Percentiles rank a stretch among this genome's conserved stretches.
These are phyloP conservation scores for Clupea harengus DNA, from an alignment of 2,113 vertebrate species.

Conservation along the genomic window DNA sequence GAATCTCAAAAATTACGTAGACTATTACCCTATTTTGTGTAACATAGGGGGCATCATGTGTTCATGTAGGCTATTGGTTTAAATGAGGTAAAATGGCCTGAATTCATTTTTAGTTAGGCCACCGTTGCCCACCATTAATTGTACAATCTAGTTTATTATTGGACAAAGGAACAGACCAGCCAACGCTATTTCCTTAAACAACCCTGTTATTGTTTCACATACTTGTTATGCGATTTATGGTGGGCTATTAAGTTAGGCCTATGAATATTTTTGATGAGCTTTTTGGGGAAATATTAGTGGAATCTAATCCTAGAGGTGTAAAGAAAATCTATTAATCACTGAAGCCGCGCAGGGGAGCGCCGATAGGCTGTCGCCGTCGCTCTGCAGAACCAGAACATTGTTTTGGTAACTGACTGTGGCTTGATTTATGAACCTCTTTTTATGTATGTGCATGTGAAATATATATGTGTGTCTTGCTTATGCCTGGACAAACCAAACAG, in stretches of 20 bases:
- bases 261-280: neutral
- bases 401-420: neutral
- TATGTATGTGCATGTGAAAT: neutral
- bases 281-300: neutral
- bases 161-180: neutral
- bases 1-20: neutral
- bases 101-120: constrained; percentile 5
- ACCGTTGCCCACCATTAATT: neutral
- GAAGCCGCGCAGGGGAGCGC: constrained; percentile 43
- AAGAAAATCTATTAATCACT: constrained; percentile 55
- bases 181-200: neutral
- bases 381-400: neutral
- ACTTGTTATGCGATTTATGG: neutral
- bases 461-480: neutral
- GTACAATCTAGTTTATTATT: neutral
- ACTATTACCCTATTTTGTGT: neutral
- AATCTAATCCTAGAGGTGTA: neutral
- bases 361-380: constrained; percentile 4
- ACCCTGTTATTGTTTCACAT: neutral
- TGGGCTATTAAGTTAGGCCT: neutral
- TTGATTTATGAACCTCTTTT: neutral
- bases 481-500: neutral
- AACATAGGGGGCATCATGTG: neutral
- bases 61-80: neutral
- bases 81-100: constrained; percentile 19